Evolutionary conservation across 2,797 vertebrate species (phyloP).

Genomic region (Siniperca undulata): DNA sequence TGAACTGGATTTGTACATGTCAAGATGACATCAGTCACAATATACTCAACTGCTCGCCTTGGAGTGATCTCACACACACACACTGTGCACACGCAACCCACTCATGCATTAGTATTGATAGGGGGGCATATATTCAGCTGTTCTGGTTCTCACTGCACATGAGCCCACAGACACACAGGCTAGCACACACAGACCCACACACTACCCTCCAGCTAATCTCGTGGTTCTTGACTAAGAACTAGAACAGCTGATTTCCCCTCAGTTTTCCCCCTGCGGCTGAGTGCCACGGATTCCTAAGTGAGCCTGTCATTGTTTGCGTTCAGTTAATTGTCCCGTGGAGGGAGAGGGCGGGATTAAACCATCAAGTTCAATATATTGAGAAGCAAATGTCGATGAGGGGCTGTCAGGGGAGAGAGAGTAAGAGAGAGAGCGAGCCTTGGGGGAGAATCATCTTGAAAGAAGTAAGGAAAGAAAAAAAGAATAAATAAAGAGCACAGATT

Average conservation of each 20-base stretch:
- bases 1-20: conserved; percentile 63
- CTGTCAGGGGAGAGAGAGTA: conserved; percentile 58
- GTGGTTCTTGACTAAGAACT: conserved; percentile 61
- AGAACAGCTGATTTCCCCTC: conserved; percentile 80
- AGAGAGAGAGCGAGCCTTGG: conserved; percentile 54
- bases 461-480: conserved; percentile 64
- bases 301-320: conserved; percentile 81
- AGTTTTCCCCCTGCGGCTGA: conserved; percentile 69
- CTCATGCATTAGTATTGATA: conserved; percentile 26
- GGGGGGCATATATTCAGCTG: conserved; percentile 55
- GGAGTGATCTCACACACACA: conserved; percentile 29
- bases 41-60: conserved; percentile 25
- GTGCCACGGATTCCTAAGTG: conserved; percentile 78
- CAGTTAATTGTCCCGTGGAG: conserved; percentile 77
- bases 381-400: conserved; percentile 68
- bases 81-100: background rate
- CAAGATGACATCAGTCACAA: conserved; percentile 60
- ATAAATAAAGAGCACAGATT: conserved; percentile 75
- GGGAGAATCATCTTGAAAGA: conserved; percentile 72
- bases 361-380: conserved; percentile 80
- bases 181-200: conserved; percentile 22
- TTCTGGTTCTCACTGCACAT: conserved; percentile 43
- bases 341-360: conserved; percentile 77
- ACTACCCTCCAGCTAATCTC: conserved; percentile 62
- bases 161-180: background rate